These are phyloP conservation scores for Orchestia grillus DNA, from an alignment of 1,140 invertebrate species.

Conservation along the genomic window DNA sequence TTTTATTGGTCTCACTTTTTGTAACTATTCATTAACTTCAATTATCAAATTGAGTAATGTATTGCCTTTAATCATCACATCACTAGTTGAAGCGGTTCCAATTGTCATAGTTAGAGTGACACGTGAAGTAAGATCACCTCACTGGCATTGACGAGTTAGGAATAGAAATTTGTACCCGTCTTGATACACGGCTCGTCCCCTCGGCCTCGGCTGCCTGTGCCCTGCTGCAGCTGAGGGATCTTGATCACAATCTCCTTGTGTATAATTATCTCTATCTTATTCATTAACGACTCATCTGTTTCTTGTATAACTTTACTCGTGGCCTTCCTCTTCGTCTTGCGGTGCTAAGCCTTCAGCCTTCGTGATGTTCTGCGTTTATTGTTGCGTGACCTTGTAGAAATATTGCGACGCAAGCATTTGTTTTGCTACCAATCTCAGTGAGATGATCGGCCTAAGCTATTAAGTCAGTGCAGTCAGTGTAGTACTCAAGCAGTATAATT, in stretches of 20 bases:
- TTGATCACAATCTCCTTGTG: not conserved
- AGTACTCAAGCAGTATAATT: not conserved
- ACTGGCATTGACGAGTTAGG: not conserved
- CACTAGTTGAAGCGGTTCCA: not conserved
- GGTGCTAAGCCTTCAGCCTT: not conserved
- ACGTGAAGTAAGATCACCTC: not conserved
- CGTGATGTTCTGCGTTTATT: not conserved
- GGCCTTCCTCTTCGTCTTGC: not conserved
- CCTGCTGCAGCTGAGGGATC: not conserved
- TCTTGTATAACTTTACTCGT: slow-evolving; percentile 29
- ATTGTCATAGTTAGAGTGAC: not conserved
- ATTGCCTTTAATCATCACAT: not conserved
- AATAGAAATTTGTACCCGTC: no score
- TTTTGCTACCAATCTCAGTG: not conserved
- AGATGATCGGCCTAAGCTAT: not conserved
- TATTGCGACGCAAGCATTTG: not conserved
- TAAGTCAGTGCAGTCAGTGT: not conserved
- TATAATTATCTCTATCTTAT: not conserved
- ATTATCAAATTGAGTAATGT: not conserved
- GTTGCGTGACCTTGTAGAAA: not conserved
- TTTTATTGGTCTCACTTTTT: not conserved
- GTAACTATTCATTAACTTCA: not conserved
- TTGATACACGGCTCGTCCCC: no score
- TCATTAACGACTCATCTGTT: not conserved
- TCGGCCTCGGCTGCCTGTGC: not conserved